Conservation (phyloP, 2,797 vertebrate species). For the Peromyscus eremicus region DNA sequence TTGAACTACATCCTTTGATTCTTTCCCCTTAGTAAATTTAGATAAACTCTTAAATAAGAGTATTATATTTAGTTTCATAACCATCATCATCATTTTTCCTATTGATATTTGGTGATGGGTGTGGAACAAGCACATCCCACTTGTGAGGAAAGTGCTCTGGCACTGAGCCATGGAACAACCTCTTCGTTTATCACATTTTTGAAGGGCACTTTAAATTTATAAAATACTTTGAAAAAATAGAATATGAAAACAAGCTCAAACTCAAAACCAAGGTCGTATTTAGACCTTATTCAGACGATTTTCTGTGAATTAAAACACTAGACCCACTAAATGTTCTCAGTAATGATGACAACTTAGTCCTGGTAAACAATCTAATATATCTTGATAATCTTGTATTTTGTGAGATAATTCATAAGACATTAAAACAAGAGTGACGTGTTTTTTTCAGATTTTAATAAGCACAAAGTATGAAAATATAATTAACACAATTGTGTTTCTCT, state of each 20-base stretch:
- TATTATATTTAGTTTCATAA: neutral
- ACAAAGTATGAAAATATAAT: conserved; percentile 76
- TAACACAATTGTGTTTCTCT: conserved; percentile 69
- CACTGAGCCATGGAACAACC: neutral
- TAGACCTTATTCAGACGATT: neutral
- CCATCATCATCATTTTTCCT: neutral
- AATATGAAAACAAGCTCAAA: neutral
- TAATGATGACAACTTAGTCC: neutral
- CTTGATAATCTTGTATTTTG: conserved; percentile 54
- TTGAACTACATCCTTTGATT: neutral
- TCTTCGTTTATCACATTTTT: neutral
- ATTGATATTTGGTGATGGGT: neutral
- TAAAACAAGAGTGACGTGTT: neutral
- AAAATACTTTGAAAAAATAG: conserved; percentile 13
- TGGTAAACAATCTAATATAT: neutral
- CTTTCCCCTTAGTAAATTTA: conserved; percentile 23
- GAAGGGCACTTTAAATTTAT: neutral
- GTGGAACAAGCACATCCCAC: neutral
- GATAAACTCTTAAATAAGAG: conserved; percentile 37
- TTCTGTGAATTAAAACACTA: conserved; percentile 39
- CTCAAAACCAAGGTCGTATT: neutral
- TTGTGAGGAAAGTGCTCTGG: neutral
- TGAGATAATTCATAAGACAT: conserved; percentile 22
- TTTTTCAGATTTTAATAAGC: conserved; percentile 38
- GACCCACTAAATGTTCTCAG: neutral